Conservation (phyloP, 1,140 invertebrate genomes). For the Carcinoscorpius rotundicauda region DNA sequence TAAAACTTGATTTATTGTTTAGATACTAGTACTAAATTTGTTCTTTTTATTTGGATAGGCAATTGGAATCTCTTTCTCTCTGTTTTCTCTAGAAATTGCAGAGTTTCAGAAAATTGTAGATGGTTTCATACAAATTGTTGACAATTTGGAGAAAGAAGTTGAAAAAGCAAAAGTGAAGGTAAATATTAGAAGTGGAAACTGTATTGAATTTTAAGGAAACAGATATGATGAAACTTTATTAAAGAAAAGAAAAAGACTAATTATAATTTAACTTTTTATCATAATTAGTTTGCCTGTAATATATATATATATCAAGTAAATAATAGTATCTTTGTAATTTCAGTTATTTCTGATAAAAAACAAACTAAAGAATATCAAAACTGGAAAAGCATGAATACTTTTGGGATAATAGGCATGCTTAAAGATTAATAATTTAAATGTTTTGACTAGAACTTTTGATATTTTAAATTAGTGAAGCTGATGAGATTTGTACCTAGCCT, state of each 20-base stretch:
- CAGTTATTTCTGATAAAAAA: no score
- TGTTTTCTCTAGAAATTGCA: conserved; percentile 50
- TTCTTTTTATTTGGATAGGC: background rate
- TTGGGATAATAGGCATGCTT: no score
- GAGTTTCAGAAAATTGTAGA: conserved; percentile 65
- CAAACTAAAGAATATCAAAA: no score
- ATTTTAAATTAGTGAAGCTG: no score
- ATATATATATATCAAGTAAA: no score
- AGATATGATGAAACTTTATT: no score
- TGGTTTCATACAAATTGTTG: conserved; percentile 56
- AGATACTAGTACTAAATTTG: background rate
- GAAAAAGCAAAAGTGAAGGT: conserved; percentile 70
- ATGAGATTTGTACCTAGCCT: no score
- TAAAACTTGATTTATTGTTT: background rate
- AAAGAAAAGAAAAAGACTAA: background rate
- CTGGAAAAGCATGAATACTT: no score
- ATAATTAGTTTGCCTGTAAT: background rate
- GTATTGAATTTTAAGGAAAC: no score
- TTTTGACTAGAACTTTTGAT: no score
- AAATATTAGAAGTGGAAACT: background rate
- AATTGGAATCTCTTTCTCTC: background rate
- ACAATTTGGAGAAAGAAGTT: conserved; percentile 57
- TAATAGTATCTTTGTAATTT: no score
- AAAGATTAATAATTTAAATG: no score
- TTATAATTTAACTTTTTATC: conserved; percentile 6